A percentile compares a stretch with the other conserved stretches of the same genome.
These are phyloP conservation scores for Elephas maximus DNA, from an alignment of 2,113 vertebrate genomes.

Conservation along the genomic window DNA sequence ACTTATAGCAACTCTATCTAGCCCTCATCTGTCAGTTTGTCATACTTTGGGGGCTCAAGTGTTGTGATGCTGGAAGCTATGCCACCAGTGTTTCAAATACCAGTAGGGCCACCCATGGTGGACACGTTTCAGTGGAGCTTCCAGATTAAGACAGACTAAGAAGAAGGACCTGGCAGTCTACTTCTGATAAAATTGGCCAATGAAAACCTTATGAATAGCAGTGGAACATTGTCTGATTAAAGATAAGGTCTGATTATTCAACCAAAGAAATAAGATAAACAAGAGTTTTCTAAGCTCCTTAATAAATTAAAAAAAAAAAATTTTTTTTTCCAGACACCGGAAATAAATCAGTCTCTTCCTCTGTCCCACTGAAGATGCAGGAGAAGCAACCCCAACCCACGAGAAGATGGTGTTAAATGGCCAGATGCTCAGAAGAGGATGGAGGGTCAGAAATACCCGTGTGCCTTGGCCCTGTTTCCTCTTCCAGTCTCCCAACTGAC, in stretches of 20 bases:
- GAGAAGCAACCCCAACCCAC: too few relatives aligned
- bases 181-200: too few relatives aligned
- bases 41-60: too few relatives aligned
- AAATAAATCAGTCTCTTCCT: neutral
- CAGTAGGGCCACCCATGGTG: too few relatives aligned
- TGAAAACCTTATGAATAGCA: too few relatives aligned
- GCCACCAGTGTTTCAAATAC: too few relatives aligned
- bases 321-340: neutral
- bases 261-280: neutral
- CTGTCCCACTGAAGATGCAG: neutral
- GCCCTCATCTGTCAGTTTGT: too few relatives aligned
- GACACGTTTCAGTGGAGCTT: too few relatives aligned
- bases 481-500: neutral
- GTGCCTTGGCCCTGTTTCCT: neutral
- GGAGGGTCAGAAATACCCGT: neutral
- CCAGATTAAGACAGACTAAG: too few relatives aligned
- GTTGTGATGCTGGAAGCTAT: too few relatives aligned
- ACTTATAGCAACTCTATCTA: too few relatives aligned
- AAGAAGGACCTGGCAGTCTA: too few relatives aligned
- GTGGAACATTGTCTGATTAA: neutral
- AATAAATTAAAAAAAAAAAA: neutral
- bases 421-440: neutral
- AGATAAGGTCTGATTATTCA: neutral
- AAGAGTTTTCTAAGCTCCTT: constrained; percentile 25
- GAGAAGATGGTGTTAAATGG: neutral